Percentiles rank a stretch among this genome's conserved stretches.
phyloP scores from a whole-genome alignment of 2,888 invertebrate genomes.

The Coelogynopora nodosa region DNA sequence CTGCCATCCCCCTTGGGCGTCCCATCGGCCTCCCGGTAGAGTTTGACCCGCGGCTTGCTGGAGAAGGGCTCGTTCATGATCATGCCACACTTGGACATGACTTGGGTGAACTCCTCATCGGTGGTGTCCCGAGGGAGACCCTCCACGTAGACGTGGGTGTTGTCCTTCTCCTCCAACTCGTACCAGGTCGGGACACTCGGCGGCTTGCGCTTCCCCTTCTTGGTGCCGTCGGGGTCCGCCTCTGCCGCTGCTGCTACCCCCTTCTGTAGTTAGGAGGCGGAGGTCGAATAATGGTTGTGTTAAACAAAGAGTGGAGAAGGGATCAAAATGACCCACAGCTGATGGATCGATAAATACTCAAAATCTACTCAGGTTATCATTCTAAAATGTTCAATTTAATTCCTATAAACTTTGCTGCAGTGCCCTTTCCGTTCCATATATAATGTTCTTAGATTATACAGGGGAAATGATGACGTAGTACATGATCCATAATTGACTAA shows the following conservation, averaged over 20 bases:
- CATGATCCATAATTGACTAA: too few relatives aligned
- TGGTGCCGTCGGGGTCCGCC: background rate
- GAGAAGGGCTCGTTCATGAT: constrained; percentile 79
- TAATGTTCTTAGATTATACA: too few relatives aligned
- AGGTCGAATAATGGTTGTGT: too few relatives aligned
- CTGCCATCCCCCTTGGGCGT: constrained; percentile 88
- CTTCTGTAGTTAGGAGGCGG: background rate
- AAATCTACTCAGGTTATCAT: too few relatives aligned
- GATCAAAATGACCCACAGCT: too few relatives aligned
- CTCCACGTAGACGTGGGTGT: constrained; percentile 91
- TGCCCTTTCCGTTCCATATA: too few relatives aligned
- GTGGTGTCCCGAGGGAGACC: constrained; percentile 62
- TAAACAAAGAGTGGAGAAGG: too few relatives aligned
- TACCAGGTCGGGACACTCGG: constrained; percentile 73
- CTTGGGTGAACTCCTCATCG: constrained; percentile 72
- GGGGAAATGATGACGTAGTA: too few relatives aligned
- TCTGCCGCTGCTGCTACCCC: background rate
- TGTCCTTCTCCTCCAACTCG: constrained; percentile 78
- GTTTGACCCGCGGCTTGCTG: constrained; percentile 77
- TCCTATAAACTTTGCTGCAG: too few relatives aligned
- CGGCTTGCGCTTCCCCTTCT: background rate
- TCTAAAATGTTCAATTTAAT: too few relatives aligned
- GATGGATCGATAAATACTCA: too few relatives aligned
- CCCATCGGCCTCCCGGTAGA: constrained; percentile 79
- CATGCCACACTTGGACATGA: constrained; percentile 93